Conservation (phyloP, 1,140 invertebrate species). For the Drosophila nannoptera region DNA sequence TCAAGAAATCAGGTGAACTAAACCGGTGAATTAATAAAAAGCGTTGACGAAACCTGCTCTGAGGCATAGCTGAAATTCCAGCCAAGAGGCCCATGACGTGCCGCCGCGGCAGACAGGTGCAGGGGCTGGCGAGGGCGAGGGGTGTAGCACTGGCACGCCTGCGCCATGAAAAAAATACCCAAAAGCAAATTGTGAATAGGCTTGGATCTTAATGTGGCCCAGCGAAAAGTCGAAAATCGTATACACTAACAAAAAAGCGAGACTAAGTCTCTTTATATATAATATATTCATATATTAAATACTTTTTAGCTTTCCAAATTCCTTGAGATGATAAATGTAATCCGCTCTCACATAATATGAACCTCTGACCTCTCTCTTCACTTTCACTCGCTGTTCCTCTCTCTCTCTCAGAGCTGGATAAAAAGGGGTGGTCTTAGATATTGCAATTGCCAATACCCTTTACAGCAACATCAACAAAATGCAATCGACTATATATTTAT, state of each 20-base stretch:
- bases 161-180: constrained; percentile 41
- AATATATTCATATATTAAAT: background rate
- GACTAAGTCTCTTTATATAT: background rate
- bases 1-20: constrained; percentile 65
- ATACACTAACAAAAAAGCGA: constrained; percentile 1
- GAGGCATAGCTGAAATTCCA: constrained; percentile 67
- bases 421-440: background rate
- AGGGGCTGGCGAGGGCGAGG: background rate
- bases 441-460: background rate
- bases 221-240: background rate
- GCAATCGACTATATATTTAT: background rate
- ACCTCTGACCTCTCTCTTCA: too few relatives aligned
- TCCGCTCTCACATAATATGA: too few relatives aligned
- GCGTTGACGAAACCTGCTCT: constrained; percentile 70
- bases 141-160: constrained; percentile 24
- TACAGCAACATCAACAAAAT: background rate
- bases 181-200: constrained; percentile 58
- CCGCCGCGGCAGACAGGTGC: too few relatives aligned
- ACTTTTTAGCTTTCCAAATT: too few relatives aligned
- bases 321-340: background rate
- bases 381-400: too few relatives aligned
- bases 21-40: constrained; percentile 68
- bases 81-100: constrained; percentile 16
- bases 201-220: background rate
- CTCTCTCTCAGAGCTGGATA: constrained; percentile 4